Conservation (phyloP, 2,113 vertebrate species). For the Tichodroma muraria region DNA sequence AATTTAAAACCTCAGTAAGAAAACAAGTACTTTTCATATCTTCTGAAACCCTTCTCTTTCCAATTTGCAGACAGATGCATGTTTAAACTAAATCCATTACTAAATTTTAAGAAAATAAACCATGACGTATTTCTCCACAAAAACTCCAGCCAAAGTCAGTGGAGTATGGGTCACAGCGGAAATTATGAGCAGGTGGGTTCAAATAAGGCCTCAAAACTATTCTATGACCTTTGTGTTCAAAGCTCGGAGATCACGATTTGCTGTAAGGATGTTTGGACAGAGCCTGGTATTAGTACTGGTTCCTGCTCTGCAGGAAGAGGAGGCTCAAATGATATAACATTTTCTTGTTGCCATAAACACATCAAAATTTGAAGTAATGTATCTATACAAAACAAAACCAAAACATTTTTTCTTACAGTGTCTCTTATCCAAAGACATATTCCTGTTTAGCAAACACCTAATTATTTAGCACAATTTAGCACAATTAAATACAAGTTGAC, state of each 20-base stretch:
- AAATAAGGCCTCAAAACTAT: not conserved
- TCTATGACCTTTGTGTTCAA: not conserved
- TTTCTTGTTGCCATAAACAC: not conserved
- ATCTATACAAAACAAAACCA: not conserved
- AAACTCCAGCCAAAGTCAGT: not conserved
- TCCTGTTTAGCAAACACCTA: not conserved
- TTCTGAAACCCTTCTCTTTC: not conserved
- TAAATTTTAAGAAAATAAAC: not conserved
- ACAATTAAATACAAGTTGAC: not conserved
- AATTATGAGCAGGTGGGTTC: not conserved
- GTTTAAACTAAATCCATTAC: not conserved
- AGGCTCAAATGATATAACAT: not conserved
- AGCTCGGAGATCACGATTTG: not conserved
- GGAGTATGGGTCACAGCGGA: not conserved
- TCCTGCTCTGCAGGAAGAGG: not conserved
- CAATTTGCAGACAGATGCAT: not conserved
- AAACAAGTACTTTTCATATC: not conserved
- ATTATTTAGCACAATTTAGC: too few species aligned
- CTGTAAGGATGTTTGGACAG: not conserved
- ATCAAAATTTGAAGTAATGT: not conserved
- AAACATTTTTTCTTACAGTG: not conserved
- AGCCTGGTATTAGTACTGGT: not conserved
- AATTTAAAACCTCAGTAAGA: not conserved
- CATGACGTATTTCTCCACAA: not conserved
- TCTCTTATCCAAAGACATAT: not conserved